phyloP scores from a whole-genome alignment of 2,797 vertebrate genomes.

The Emydoidea blandingii region DNA sequence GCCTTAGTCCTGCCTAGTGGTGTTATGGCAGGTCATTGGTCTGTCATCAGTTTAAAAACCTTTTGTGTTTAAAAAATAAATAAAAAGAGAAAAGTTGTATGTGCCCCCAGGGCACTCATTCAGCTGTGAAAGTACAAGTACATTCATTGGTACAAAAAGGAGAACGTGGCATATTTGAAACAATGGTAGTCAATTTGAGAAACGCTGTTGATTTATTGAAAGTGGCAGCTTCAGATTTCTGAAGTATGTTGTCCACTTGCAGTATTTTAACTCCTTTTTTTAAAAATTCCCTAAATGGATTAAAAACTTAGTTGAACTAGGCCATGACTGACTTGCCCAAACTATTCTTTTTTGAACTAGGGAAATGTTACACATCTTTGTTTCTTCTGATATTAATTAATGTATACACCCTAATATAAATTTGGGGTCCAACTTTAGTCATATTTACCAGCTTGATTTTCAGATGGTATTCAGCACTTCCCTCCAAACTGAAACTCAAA shows the following conservation, averaged over 20 bases:
- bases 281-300: neutral
- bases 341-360: neutral
- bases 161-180: constrained; percentile 22
- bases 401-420: neutral
- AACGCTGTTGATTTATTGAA: constrained; percentile 38
- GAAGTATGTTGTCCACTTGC: constrained; percentile 9
- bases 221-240: constrained; percentile 49
- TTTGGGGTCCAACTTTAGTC: neutral
- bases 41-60: constrained; percentile 22
- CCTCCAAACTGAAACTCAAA: neutral
- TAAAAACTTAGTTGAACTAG: neutral
- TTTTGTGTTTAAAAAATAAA: constrained; percentile 6
- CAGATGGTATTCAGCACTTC: neutral
- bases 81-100: constrained; percentile 8
- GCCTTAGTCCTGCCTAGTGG: neutral
- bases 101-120: neutral
- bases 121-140: constrained; percentile 20
- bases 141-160: constrained; percentile 29
- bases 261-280: neutral
- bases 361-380: neutral
- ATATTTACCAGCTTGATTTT: accelerated
- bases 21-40: constrained; percentile 32
- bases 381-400: neutral
- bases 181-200: constrained; percentile 56
- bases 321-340: neutral